phyloP scores from a whole-genome alignment of 2,888 invertebrate genomes.

The Julus scandinavius region DNA sequence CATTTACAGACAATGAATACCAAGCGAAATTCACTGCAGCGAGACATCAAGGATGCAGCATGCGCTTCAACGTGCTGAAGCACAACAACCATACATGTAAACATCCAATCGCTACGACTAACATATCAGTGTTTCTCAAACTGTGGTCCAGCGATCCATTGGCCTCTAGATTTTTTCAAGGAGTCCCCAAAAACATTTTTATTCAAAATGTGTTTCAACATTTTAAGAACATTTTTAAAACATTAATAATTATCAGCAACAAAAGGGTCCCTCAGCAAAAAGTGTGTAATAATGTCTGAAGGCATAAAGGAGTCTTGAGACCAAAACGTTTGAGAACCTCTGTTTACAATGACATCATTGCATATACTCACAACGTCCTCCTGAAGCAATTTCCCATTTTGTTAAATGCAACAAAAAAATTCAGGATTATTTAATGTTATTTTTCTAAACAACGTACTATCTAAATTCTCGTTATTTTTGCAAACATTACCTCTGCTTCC shows the following conservation, averaged over 20 bases:
- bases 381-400: not conserved
- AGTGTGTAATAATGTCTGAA: no score
- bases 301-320: no score
- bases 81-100: not conserved
- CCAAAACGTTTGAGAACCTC: no score
- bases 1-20: not conserved
- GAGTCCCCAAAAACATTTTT: no score
- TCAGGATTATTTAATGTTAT: not conserved
- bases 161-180: no score
- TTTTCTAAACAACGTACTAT: not conserved
- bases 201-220: no score
- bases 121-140: no score
- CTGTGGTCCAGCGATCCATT: no score
- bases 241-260: no score
- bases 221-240: no score
- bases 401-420: not conserved
- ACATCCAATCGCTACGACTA: not conserved
- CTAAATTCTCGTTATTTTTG: not conserved
- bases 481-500: constrained; percentile 52
- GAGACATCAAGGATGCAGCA: not conserved
- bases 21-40: constrained; percentile 34
- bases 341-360: not conserved
- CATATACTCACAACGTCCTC: constrained; percentile 19
- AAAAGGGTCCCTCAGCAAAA: no score
- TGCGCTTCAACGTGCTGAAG: not conserved